Conservation (phyloP, 2,888 invertebrate species). For the Chrysotoxum bicinctum region DNA sequence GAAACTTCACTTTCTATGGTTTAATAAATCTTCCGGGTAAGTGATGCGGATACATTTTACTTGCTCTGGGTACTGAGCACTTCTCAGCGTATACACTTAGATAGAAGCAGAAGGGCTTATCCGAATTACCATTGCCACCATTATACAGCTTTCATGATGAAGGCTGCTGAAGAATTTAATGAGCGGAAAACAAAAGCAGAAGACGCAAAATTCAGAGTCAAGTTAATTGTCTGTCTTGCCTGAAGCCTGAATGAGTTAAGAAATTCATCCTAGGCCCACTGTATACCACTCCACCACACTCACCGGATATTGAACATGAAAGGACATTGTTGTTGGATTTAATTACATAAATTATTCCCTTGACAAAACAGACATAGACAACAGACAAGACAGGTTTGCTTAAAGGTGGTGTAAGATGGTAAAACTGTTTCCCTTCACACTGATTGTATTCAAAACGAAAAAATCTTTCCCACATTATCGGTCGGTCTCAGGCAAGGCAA, state of each 20-base stretch:
- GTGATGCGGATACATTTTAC: constrained; percentile 42
- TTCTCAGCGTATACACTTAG: background rate
- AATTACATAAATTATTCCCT: constrained; percentile 36
- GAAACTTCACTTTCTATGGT: constrained; percentile 40
- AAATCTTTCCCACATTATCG: constrained; percentile 30
- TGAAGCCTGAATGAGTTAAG: background rate
- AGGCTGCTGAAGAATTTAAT: constrained; percentile 47
- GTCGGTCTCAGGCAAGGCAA: constrained; percentile 23
- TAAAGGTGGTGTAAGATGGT: background rate
- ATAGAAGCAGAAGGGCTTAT: constrained; percentile 1
- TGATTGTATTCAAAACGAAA: background rate
- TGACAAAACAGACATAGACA: background rate
- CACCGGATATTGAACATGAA: constrained; percentile 56
- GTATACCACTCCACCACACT: background rate
- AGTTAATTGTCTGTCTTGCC: constrained; percentile 24
- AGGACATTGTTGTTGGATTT: constrained; percentile 44
- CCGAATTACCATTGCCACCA: background rate
- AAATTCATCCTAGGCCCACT: background rate
- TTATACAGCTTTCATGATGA: constrained; percentile 2
- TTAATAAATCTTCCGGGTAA: constrained; percentile 56
- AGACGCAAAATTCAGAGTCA: constrained; percentile 42
- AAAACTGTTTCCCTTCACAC: background rate
- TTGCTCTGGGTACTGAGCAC: background rate
- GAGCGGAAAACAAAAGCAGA: constrained; percentile 54
- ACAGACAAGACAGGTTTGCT: background rate